A percentile compares a stretch with the other conserved stretches of the same genome.
Evolutionary conservation across 2,113 vertebrate species (phyloP).

Genomic region (Machaerirhynchus nigripectus): DNA sequence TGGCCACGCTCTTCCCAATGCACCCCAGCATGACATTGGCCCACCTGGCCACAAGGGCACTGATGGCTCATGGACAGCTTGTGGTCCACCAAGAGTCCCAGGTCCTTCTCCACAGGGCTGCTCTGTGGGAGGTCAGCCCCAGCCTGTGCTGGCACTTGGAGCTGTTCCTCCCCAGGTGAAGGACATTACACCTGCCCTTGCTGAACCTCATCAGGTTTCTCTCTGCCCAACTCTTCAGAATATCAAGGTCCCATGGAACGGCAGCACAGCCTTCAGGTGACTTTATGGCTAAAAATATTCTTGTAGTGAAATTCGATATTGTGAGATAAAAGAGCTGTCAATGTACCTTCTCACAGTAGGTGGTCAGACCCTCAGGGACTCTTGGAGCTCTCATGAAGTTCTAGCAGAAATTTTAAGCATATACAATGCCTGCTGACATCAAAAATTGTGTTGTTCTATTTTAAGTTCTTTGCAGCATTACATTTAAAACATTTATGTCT

Average conservation of each 20-base stretch:
- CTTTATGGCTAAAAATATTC: background rate
- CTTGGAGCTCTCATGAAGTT: background rate
- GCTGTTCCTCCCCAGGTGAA: background rate
- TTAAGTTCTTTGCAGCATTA: background rate
- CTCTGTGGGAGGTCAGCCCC: background rate
- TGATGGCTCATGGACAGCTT: accelerated
- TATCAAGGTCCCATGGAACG: background rate
- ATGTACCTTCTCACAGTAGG: background rate
- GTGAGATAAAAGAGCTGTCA: background rate
- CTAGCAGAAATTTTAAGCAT: background rate
- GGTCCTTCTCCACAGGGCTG: background rate
- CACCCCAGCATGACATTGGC: background rate
- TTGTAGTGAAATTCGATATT: background rate
- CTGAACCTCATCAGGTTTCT: accelerated
- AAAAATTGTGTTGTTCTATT: background rate
- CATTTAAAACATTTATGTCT: background rate
- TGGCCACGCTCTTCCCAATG: background rate
- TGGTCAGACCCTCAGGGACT: background rate
- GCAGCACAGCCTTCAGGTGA: background rate
- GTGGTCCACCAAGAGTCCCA: background rate
- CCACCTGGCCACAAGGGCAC: background rate
- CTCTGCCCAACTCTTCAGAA: background rate
- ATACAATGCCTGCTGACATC: background rate
- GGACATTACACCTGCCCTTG: accelerated
- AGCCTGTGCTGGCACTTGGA: background rate